Percentiles rank a stretch among this genome's conserved stretches.
Evolutionary conservation across 2,113 vertebrate genomes (phyloP).

Genomic region (Hippoglossus stenolepis): DNA sequence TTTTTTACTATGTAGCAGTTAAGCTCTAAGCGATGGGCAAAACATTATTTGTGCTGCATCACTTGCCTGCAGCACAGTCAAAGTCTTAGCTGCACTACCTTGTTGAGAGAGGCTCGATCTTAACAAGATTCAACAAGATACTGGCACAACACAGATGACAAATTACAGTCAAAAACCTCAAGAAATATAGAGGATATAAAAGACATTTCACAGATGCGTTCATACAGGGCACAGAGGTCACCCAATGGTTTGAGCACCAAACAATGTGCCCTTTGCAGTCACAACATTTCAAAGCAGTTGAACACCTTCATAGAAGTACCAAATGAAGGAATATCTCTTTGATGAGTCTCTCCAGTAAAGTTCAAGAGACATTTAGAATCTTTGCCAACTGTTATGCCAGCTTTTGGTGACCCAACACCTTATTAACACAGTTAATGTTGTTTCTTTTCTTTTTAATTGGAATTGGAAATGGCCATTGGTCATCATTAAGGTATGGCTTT

Average conservation of each 20-base stretch:
- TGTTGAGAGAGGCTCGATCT: background rate
- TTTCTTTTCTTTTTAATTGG: background rate
- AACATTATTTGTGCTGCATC: constrained; percentile 5
- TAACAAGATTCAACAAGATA: too few species aligned
- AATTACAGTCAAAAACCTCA: too few species aligned
- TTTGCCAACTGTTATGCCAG: background rate
- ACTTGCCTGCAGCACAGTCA: background rate
- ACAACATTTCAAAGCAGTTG: background rate
- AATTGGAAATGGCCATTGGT: background rate
- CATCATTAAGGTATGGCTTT: background rate
- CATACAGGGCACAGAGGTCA: background rate
- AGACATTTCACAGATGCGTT: background rate
- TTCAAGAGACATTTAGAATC: background rate
- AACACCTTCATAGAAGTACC: background rate
- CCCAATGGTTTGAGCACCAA: background rate
- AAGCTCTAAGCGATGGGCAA: background rate
- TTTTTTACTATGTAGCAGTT: background rate
- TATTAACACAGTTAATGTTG: background rate
- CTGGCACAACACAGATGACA: too few species aligned
- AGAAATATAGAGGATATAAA: background rate
- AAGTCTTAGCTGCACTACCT: background rate
- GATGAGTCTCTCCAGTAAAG: background rate
- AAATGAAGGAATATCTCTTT: background rate
- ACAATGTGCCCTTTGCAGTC: background rate
- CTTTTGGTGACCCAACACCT: background rate